Base-by-base conservation (phyloP, 2,113 vertebrate genomes). In the Astatoreochromis straeleni region DNA sequence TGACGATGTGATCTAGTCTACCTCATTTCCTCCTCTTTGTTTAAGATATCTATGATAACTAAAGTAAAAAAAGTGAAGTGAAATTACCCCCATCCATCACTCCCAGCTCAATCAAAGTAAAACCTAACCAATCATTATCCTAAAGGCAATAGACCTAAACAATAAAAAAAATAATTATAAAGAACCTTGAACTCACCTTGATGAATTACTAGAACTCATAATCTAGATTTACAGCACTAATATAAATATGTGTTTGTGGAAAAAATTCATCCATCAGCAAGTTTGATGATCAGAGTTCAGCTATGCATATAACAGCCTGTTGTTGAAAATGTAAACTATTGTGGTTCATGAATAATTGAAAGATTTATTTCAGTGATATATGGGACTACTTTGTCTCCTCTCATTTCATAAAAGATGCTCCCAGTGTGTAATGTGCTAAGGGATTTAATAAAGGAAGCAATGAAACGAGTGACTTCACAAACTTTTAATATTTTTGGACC, bases 401-500 rank as follows among this genome's bases (percentile, higher is more conserved):
- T 45, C 21, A 42, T 26, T 73, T 26, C 38, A 7, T 45, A 26
- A 42, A 73, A 16, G 65, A 70, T 16, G 1, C 38, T 45, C 38
- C 21, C 13, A 42, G 2, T 70, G 65, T 42, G 21, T 70, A 14
- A 5, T 21, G 13, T 24, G 65, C 21, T 70, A 6, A 3, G 13
- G 5, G 65, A 70, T 24, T 40, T 42, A 14, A 70, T 70, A 42
- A 70, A 70, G 7, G 7, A 70, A 73, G 21, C 8, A 45, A 9
- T 45, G 38, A 45, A 26, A 16, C 0, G 0, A 16, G 10, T 73
- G 21, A 45, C 9, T 45, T 73, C 65, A 45, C 5, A 70, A 42
- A 0, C 6, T 42, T 73, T 1, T 1, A 0, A 24, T 45, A 26
- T 0, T 45, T 70, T 45, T 13, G 38, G 21, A 17, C 13, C 8